These are phyloP conservation scores for Emydocephalus ijimae DNA, from an alignment of 2,113 vertebrate species.

Conservation along the genomic window DNA sequence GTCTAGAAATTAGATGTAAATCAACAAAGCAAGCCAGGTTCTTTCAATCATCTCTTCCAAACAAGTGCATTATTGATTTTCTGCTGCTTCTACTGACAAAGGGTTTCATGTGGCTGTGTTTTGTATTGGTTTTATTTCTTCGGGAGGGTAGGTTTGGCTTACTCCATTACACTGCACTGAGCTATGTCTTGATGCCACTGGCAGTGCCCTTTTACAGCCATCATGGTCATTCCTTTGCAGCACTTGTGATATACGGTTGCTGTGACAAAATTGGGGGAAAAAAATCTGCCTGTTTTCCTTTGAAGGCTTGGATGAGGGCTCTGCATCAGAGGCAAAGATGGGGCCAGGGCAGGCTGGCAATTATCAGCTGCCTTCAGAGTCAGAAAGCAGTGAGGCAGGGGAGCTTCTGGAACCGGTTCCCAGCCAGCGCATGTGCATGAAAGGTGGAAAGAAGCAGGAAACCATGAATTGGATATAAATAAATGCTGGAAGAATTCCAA, in stretches of 20 bases:
- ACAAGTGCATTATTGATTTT: not conserved
- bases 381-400: too few relatives aligned
- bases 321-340: too few relatives aligned
- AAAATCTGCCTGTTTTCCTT: not conserved
- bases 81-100: not conserved
- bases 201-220: not conserved
- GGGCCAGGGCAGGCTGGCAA: too few relatives aligned
- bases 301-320: too few relatives aligned
- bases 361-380: too few relatives aligned
- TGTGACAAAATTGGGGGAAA: not conserved
- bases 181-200: not conserved
- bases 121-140: not conserved
- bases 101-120: not conserved
- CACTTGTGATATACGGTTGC: not conserved
- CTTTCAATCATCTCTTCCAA: not conserved
- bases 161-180: not conserved
- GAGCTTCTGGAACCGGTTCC: too few relatives aligned
- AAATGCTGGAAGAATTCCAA: not conserved
- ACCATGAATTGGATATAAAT: not conserved
- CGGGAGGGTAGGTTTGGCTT: not conserved
- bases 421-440: not conserved
- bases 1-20: not conserved
- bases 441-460: not conserved
- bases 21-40: not conserved
- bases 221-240: not conserved